Base-by-base conservation (phyloP, 2,888 invertebrate genomes). In the Hypercompe scribonia region DNA sequence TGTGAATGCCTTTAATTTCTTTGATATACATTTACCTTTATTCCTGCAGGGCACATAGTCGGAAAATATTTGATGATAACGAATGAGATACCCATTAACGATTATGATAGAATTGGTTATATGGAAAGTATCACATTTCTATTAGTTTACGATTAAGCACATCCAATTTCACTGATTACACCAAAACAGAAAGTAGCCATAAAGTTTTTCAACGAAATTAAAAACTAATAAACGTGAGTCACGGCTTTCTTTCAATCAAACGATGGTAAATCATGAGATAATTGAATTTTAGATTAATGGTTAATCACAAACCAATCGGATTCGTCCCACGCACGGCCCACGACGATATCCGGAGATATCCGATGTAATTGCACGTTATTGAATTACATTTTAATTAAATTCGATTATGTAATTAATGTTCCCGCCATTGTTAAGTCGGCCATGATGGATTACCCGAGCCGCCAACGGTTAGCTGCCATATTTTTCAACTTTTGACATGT, bases 281-380 rank as follows among this genome's bases (percentile, higher is more conserved):
- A 89, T 87, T 89, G 93, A 92, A 93, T 94, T 93, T 93, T 90
- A 93, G 92, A 94, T 94, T 93, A 92, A 93, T 93, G 87, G 84
- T 90, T 89, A 91, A 90, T 88, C 88, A 87, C 81, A 85, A 86
- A 83, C 83, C 86, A 85, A 84, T 84, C 84, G 85, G 81, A 81
- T 78, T 71, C 81, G 79, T 84, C 87, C 89, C 89, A 89, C 89
- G 88, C 88, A 81, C 80, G 73, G 89, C 92, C 89, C 91, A 91
- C 91, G 89, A 84, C 76, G 79, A 70, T 70, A 80, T 68, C 78
- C 82, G 88, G 83, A 79, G 74, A 65, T 69, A 69, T 63, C 50
- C 69, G 75, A 73, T 71, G 76, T 79, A 83, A 84, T 90, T 91
- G 84, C 89, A 87, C 89, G 89, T 91, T 91, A 94, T 94, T 94